Base-by-base conservation (phyloP, 2,797 vertebrate species). In the Psittacula derbiana region DNA sequence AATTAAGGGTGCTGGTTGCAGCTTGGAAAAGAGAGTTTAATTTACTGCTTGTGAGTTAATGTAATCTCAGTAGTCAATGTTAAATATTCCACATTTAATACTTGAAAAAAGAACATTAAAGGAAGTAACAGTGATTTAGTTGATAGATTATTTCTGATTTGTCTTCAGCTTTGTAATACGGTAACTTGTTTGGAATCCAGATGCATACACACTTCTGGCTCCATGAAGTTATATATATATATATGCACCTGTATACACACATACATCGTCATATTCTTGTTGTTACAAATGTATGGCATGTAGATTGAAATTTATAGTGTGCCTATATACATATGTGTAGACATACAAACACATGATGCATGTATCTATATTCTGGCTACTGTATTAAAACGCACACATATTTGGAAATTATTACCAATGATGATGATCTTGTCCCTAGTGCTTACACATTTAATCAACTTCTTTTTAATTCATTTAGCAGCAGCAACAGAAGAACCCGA, bases 401-500 rank as follows among this genome's bases (percentile, higher is more conserved):
- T 36, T 65, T 31, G 6, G 64, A 76, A 80, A 50, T 81, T 38
- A 55, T 58, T 8, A 6, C 40, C 41, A 33, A 13, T 21, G 10
- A 43, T 50, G 6, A 33, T 95, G 86, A 95, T 57, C 47, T 41
- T 91, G 53, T 92, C n/a, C 82, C 3, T 66, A 41, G 30, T 74
- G 30, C 89, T 90, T 95, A 90, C 67, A 57, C 28, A 4, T 96
- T 96, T 95, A 78, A 96, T 50, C 96, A 94, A 97, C 74, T 95
- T 91, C 11, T 93, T 94, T 94, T 90, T 73, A 4, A 94, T 97
- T 97, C 47, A 14, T 98, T 98, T 97, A 98, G 90, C 94, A 99
- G 99, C 99, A 96, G 99, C 99, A 90, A 99, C 99, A 64, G 99
- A 99, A 97, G 99, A 99, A 97, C 99, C 99, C 44, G 99, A 99